Evolutionary conservation across 2,113 vertebrate genomes (phyloP), one percentile per base, ranked within the genome.

Genomic region (Aythya baeri): DNA sequence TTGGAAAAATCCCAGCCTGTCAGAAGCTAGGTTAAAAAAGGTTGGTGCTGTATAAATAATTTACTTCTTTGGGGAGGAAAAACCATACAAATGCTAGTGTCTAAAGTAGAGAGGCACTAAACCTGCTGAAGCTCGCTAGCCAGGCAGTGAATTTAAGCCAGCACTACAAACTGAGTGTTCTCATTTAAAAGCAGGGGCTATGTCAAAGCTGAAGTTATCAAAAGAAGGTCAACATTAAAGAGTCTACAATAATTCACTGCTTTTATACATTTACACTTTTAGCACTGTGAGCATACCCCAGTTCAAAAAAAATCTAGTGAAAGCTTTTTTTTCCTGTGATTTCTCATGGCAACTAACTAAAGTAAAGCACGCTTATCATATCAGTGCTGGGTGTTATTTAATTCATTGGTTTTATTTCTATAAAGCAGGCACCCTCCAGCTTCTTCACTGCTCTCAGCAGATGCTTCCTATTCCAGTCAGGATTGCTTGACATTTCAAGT

Each of bases 21-120:
- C 96, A 97, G 97, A 97, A 97, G 96, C 96, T 96, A 86, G 67
- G 93, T 96, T 97, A 95, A 97, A 97, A 98, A 97, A 97, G 94
- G 94, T 95, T 97, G 94, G 95, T 96, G 72, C 93, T 95, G 36
- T 87, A 97, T 98, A 96, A 98, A 98, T 98, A 98, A 98, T 98
- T 97, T 95, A 98, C 86, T 93, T 73, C 93, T 94, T 84, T 62
- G 36, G 88, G 74, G 77, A 92, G 44, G 55, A 72, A 95, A 81
- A 93, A 84, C 6, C 73, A 95, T 75, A 82, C 71, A 92, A 88
- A 74, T 87, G 71, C 44, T 91, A 49, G 78, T 55, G 72, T 95
- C 91, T 97, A 79, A 97, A 94, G 86, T 41, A 96, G 82, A 89
- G 76, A 94, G 96, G 86, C 93, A 89, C 93, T 96, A 95, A 96